These are phyloP conservation scores for Campoplex capitator DNA, from an alignment of 2,888 invertebrate species.

Conservation along the genomic window DNA sequence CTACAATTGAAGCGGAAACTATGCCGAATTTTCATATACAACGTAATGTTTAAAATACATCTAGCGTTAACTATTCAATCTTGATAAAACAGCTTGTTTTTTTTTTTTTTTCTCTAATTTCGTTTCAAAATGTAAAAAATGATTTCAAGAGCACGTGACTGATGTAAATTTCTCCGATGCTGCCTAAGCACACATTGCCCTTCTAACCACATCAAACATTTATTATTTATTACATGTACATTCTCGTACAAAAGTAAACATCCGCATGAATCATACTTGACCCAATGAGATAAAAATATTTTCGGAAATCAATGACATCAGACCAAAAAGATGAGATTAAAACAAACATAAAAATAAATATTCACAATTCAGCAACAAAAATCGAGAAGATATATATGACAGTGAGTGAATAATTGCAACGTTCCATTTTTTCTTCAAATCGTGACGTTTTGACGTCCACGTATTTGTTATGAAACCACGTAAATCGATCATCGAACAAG, in stretches of 20 bases:
- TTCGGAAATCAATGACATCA: conserved; percentile 9
- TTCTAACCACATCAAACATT: neutral
- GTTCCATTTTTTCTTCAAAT: neutral
- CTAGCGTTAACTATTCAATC: no score
- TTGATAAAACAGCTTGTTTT: no score
- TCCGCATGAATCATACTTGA: conserved; percentile 23
- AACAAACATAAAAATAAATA: neutral
- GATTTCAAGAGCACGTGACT: neutral
- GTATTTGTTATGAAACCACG: neutral
- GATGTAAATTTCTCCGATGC: neutral
- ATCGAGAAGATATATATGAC: neutral
- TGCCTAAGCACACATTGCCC: conserved; percentile 8
- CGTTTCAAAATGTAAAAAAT: neutral
- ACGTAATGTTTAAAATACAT: neutral
- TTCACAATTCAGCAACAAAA: neutral
- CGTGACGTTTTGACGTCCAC: neutral
- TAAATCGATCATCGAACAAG: neutral
- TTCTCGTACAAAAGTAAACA: conserved; percentile 16
- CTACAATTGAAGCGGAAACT: neutral
- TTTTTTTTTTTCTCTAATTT: neutral
- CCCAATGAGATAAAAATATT: conserved; percentile 15
- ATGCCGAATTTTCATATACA: neutral
- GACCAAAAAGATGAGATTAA: neutral
- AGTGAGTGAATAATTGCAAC: neutral
- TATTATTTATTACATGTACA: conserved; percentile 1